Evolutionary conservation across 2,888 invertebrate genomes (phyloP), one percentile per base, ranked within the genome.

Genomic region (Dryobota labecula): DNA sequence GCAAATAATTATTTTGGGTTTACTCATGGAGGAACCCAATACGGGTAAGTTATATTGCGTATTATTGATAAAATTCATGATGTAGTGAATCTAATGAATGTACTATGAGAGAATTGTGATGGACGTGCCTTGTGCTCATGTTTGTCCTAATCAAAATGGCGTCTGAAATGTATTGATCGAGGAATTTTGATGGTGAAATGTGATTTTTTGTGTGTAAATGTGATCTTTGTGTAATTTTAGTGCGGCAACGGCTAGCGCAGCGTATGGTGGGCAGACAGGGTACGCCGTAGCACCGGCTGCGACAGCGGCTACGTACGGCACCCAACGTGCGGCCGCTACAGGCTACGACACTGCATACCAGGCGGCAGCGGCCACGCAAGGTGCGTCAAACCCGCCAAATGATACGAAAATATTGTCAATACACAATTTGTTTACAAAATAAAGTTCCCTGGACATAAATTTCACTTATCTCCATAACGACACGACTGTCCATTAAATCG

Each of bases 1-100:
- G 97, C 98, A 95, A 98, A 98, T 97, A 99, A 99, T 97, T 99
- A 98, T 97, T 98, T 98, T 95, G 98, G 98, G 93, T 99, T 99
- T 97, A 98, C 98, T 91, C 98, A 98, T 95, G 98, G 98, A 92
- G 98, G 98, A 94, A 98, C 98, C 91, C 98, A 98, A 97, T 98
- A 98, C 94, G 98, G 98, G 98, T 98, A 96, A 97, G 97, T 96
- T 85, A 82, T 82, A 77, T 84, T 82, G 70, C 51, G 70, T 73
- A 73, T 79, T 74, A 64, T 76, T 51, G 18, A 20, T 53, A 54
- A 18, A 78, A 64, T 33, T 33, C 4, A 61, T 38, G 47, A 51
- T 51, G n/a, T 70, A 71, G 53, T 66, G 54, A 63, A 41, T 53
- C 24, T 61, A 57, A 54, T 67, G 45, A 57, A 70, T 64, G 73